Conservation (phyloP, 2,113 vertebrate species). For the Hippocampus zosterae region DNA sequence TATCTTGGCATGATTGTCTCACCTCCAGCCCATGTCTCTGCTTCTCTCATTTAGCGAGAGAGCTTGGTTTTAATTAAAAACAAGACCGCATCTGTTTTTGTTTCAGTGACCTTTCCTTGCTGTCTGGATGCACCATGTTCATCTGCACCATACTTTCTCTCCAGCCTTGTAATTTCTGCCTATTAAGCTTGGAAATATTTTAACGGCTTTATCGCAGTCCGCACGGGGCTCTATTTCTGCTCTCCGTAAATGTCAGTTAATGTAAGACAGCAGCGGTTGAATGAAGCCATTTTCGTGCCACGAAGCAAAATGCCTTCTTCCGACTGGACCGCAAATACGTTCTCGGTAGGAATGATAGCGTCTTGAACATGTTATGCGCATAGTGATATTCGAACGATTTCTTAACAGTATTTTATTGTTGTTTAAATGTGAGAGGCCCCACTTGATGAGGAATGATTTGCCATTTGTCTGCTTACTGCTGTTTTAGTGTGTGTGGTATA, state of each 20-base stretch:
- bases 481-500: neutral
- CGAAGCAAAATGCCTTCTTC: constrained; percentile 7
- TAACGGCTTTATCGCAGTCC: neutral
- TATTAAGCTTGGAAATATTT: neutral
- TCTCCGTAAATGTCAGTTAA: constrained; percentile 3
- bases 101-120: neutral
- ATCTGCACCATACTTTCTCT: neutral
- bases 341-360: too few relatives aligned
- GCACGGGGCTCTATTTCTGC: neutral
- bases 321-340: neutral
- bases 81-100: neutral
- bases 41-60: neutral
- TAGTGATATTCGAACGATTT: neutral
- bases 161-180: neutral
- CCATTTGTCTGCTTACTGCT: neutral
- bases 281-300: constrained; percentile 1
- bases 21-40: neutral
- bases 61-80: neutral
- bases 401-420: neutral
- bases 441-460: neutral
- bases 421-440: neutral
- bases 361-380: neutral
- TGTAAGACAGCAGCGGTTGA: neutral
- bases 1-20: neutral
- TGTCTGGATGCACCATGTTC: neutral